Evolutionary conservation across 2,888 invertebrate species (phyloP).

Genomic region (Cephus runcator): DNA sequence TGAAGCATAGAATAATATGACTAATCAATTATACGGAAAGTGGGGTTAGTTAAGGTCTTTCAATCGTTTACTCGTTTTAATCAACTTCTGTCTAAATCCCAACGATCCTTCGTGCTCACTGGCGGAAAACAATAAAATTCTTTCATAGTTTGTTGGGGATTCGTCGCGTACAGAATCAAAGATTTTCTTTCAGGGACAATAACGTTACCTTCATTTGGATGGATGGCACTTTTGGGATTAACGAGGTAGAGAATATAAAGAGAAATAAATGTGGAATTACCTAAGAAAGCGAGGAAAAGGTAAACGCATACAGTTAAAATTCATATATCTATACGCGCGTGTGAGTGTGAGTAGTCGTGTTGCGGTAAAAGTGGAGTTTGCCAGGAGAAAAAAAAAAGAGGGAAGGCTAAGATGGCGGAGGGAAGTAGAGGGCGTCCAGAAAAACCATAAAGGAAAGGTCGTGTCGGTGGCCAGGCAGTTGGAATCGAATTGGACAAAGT

Average conservation of each 20-base stretch:
- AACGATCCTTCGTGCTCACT: not conserved
- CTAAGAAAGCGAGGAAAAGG: not conserved
- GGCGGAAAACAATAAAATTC: not conserved
- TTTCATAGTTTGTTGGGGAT: not conserved
- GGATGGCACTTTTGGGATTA: not conserved
- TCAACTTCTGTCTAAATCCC: not conserved
- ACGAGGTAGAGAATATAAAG: not conserved
- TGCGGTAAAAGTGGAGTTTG: not conserved
- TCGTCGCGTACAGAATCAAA: not conserved
- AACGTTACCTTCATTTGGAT: not conserved
- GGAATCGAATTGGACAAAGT: conserved; percentile 3
- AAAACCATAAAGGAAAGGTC: not conserved
- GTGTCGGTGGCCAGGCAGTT: not conserved
- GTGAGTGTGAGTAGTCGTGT: conserved; percentile 4
- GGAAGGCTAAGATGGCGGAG: not conserved
- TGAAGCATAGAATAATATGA: not conserved
- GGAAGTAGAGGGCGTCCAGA: not conserved
- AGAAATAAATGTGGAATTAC: not conserved
- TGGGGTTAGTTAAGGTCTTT: not conserved
- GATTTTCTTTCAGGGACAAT: not conserved
- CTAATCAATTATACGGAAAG: not conserved
- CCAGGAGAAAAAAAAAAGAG: not conserved
- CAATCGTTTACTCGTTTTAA: not conserved
- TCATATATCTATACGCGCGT: conserved; percentile 13
- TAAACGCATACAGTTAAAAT: conserved; percentile 6